Percentiles rank a stretch among this genome's conserved stretches.
These are phyloP conservation scores for Fundulus diaphanus DNA, from an alignment of 2,797 vertebrate genomes.

Conservation along the genomic window DNA sequence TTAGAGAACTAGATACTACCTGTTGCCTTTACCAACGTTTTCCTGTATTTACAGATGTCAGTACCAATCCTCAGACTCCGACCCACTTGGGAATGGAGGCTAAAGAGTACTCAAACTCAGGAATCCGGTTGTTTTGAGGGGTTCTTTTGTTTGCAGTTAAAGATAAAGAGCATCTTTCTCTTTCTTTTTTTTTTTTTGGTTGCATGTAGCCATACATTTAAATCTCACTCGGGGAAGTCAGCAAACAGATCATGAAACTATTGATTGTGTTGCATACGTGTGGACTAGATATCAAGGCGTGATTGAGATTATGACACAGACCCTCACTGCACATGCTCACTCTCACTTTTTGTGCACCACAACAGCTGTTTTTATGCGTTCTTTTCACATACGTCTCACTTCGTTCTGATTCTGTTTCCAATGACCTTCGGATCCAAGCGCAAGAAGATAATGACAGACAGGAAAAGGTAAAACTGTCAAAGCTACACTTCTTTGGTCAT, in stretches of 20 bases:
- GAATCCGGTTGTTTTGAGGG: neutral
- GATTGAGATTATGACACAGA: neutral
- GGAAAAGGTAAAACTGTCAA: neutral
- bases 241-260: neutral
- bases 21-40: conserved; percentile 1
- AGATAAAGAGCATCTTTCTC: neutral
- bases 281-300: neutral
- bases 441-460: no score
- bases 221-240: conserved; percentile 1
- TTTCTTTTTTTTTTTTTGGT: neutral
- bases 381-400: neutral
- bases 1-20: neutral
- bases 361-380: neutral
- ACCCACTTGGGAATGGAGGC: neutral
- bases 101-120: neutral
- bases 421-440: neutral
- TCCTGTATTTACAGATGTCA: neutral
- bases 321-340: neutral
- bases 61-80: neutral
- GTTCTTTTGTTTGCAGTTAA: neutral
- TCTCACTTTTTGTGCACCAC: no score
- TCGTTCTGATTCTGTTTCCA: neutral
- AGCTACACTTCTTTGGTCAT: neutral
- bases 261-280: neutral
- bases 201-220: neutral